These are phyloP conservation scores for Montipora sp. DNA, from an alignment of 64 coral and sea anemone species.

Conservation along the genomic window DNA sequence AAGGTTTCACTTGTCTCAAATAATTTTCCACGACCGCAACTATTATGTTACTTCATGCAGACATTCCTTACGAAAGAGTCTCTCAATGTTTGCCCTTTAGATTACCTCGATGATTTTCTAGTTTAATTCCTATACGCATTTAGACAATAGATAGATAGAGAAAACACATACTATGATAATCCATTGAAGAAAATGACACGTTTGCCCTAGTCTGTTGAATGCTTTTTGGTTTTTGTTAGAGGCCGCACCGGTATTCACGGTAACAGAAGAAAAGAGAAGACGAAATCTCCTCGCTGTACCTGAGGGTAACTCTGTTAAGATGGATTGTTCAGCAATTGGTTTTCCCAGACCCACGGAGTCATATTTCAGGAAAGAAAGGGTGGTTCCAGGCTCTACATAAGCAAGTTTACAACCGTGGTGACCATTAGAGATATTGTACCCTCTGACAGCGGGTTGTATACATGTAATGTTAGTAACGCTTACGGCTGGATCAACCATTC, in stretches of 20 bases:
- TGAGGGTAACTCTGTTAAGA: constrained; percentile 64
- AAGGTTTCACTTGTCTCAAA: background rate
- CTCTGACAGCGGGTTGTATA: constrained; percentile 67
- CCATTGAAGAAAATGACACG: too few species aligned
- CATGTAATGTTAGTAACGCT: constrained; percentile 78
- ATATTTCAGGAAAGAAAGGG: constrained; percentile 37
- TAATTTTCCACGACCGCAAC: too few species aligned
- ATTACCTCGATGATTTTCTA: too few species aligned
- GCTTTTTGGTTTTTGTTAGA: constrained; percentile 22
- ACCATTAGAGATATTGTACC: constrained; percentile 58
- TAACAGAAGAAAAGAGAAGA: background rate
- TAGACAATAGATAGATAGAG: too few species aligned
- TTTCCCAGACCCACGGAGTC: constrained; percentile 59
- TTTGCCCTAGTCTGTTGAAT: background rate
- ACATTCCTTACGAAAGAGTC: too few species aligned
- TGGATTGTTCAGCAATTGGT: constrained; percentile 79
- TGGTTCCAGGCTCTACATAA: background rate
- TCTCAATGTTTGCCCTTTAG: too few species aligned
- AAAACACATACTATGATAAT: too few species aligned
- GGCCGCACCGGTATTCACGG: constrained; percentile 45
- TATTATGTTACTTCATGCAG: too few species aligned
- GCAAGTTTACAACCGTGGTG: constrained; percentile 26
- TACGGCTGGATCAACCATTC: constrained; percentile 90
- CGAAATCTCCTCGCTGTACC: constrained; percentile 65
- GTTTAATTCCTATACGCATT: too few species aligned